phyloP scores from a whole-genome alignment of 2,888 invertebrate genomes.

The Platerodrilus igneus region DNA sequence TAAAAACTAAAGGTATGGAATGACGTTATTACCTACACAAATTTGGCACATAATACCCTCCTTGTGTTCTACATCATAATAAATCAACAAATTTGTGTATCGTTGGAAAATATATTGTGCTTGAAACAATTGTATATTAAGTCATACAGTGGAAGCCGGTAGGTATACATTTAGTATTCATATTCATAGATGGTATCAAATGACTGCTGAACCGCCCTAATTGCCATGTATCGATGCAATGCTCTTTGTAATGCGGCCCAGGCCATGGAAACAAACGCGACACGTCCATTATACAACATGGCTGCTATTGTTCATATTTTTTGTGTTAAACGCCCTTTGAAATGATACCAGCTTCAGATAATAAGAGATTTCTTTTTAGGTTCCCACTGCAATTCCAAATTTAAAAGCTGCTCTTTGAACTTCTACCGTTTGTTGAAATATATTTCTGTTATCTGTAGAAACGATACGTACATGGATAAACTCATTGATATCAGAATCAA shows the following conservation, averaged over 20 bases:
- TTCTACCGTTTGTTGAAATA: too few species aligned
- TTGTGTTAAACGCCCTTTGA: constrained; percentile 38
- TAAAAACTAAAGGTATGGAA: too few species aligned
- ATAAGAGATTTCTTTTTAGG: constrained; percentile 20
- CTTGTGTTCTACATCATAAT: too few species aligned
- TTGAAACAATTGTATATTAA: constrained; percentile 23
- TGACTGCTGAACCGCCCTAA: constrained; percentile 46
- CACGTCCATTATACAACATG: constrained; percentile 44
- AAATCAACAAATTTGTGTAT: too few species aligned
- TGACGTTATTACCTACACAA: too few species aligned
- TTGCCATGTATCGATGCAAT: constrained; percentile 45
- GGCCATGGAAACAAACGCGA: constrained; percentile 45
- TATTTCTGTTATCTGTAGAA: too few species aligned
- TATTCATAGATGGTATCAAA: constrained; percentile 44
- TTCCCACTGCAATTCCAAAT: constrained; percentile 14
- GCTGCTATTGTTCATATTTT: constrained; percentile 44
- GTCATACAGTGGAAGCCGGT: constrained; percentile 29
- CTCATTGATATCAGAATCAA: too few species aligned
- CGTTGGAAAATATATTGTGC: too few species aligned
- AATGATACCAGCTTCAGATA: constrained; percentile 42
- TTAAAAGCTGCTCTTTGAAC: too few species aligned
- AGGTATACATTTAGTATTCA: constrained; percentile 43
- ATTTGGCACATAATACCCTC: too few species aligned
- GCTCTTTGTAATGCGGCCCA: constrained; percentile 42
- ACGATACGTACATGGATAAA: too few species aligned